Percentiles rank a stretch among this genome's conserved stretches.
These are phyloP conservation scores for Plutella xylostella DNA, from an alignment of 2,888 invertebrate genomes.

Conservation along the genomic window DNA sequence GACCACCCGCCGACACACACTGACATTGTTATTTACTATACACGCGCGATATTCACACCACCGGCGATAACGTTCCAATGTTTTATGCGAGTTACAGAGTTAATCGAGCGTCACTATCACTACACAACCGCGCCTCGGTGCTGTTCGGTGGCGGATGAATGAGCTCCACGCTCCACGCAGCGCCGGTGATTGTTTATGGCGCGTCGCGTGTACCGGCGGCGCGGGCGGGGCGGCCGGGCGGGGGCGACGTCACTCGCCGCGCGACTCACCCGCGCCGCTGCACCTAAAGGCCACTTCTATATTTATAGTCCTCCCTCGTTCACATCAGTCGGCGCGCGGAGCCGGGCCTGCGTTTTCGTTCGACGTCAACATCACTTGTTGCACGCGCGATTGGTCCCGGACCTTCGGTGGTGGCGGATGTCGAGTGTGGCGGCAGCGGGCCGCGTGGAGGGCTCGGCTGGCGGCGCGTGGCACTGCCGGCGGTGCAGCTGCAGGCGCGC, in stretches of 20 bases:
- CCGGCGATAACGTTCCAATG: no score
- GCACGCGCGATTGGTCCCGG: conserved; percentile 42
- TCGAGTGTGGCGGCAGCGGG: conserved; percentile 39
- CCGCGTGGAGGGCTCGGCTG: conserved; percentile 55
- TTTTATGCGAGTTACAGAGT: no score
- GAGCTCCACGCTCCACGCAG: not conserved
- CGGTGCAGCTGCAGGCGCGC: conserved; percentile 65
- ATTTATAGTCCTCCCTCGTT: conserved; percentile 53
- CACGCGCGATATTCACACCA: no score
- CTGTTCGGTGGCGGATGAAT: not conserved
- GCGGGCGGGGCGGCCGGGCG: conserved; percentile 24
- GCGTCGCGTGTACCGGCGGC: conserved; percentile 37
- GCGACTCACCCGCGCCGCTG: conserved; percentile 62
- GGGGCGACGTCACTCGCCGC: conserved; percentile 39
- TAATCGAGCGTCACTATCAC: no score
- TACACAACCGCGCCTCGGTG: no score
- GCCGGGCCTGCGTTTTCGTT: no score
- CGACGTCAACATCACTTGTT: conserved; percentile 57
- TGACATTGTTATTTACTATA: conserved; percentile 26
- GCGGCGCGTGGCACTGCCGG: conserved; percentile 41
- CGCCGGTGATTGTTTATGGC: conserved; percentile 5
- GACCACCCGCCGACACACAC: conserved; percentile 24
- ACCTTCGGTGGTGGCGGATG: conserved; percentile 18
- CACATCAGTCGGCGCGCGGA: conserved; percentile 48
- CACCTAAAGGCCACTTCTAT: conserved; percentile 62